Conservation (phyloP, 2,113 vertebrate species). For the Gymnorhina tibicen region DNA sequence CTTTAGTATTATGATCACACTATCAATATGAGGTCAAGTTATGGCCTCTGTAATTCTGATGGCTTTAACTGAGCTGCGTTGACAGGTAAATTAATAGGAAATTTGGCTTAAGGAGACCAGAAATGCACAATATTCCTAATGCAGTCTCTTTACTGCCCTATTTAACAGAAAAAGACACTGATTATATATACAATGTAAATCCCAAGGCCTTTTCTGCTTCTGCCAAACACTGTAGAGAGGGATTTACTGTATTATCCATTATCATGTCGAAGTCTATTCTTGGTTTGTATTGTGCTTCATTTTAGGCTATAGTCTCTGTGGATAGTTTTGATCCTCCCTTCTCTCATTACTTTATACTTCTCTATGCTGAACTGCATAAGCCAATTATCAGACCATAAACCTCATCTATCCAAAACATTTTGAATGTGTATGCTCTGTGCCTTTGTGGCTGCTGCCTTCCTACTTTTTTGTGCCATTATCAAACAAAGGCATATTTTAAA, state of each 20-base stretch:
- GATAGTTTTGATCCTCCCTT: constrained; percentile 64
- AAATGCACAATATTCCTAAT: constrained; percentile 5
- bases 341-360: constrained; percentile 48
- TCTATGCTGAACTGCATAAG: constrained; percentile 55
- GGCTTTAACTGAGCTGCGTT: neutral
- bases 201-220: constrained; percentile 50
- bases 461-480: constrained; percentile 55
- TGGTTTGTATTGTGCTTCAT: constrained; percentile 63
- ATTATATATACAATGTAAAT: constrained; percentile 57
- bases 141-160: constrained; percentile 39
- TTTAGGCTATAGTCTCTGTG: constrained; percentile 58
- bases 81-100: neutral
- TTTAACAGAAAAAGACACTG: constrained; percentile 52
- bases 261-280: constrained; percentile 67
- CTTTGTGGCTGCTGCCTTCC: constrained; percentile 52
- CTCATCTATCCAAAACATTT: constrained; percentile 58
- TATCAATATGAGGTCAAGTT: neutral
- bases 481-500: constrained; percentile 56
- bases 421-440: constrained; percentile 39
- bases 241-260: constrained; percentile 63
- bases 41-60: neutral
- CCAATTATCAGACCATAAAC: constrained; percentile 67
- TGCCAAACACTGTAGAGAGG: constrained; percentile 53
- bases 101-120: constrained; percentile 12
- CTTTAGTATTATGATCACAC: neutral